Evolutionary conservation across 1,140 invertebrate species (phyloP), one percentile per base, ranked within the genome.

Genomic region (Campodea augens): DNA sequence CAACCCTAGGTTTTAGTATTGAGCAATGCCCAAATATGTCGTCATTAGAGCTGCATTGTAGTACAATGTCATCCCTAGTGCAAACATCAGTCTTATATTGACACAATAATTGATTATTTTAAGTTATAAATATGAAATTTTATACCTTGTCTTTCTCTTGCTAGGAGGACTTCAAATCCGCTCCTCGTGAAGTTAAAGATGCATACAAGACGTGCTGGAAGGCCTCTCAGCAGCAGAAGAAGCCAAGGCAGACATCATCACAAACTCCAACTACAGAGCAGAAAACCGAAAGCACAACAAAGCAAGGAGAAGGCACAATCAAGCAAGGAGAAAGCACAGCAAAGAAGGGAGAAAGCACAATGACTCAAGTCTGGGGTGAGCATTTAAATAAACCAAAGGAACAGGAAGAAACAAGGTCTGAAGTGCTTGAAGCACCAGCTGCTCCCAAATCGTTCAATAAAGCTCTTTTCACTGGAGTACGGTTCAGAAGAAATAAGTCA

Each of bases 171-270:
- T 83, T 87, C 36, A 74, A 74, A 53, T 72, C 74, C 59, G 81
- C 82, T 20, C 70, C 75, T 18, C 54, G 62, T 25, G 69, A 72
- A 43, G 78, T 85, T 36, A 71, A 74, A 53, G 68, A 78, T 55
- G 77, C 81, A 0, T 87, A 88, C 51, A 80, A 79, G 61, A 75
- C 72, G 51, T 86, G 87, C 59, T 84, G 78, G 64, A 70, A 77
- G 51, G 55, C 84, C 1, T 86, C 85, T 66, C 32, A 49, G 29
- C 41, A 46, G 43, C 39, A 32, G 24, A 36, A 49, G 29, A 40
- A 23, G 38, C 29, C 32, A 19, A 38, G 13, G n/a, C 25, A 29
- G 42, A 29, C 15, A 15, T 19, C 1, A 46, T 19, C 21, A 3
- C 3, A 25, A 24, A 40, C 36, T 22, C 15, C 18, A 47, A 32